These are phyloP conservation scores for cat (Felis catus) DNA, from an alignment of 2,113 vertebrate genomes.

Conservation along the genomic window DNA sequence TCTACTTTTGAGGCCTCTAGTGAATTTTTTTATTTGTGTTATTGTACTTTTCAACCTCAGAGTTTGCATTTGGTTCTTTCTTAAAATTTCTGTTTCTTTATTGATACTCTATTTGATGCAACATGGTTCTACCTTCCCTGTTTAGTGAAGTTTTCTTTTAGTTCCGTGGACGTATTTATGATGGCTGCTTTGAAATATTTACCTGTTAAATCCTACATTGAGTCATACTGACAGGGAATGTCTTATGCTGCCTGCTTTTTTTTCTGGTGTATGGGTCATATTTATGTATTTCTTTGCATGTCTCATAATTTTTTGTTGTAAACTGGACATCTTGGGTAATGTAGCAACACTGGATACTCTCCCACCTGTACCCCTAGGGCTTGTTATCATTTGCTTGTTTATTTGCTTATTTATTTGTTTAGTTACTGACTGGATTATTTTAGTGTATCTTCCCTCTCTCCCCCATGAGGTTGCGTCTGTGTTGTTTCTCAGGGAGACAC, in stretches of 20 bases:
- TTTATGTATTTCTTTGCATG: slow-evolving; percentile 7
- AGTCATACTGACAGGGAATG: background rate
- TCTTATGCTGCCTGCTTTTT: background rate
- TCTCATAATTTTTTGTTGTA: background rate
- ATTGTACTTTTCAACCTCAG: background rate
- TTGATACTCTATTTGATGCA: background rate
- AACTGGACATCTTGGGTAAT: background rate
- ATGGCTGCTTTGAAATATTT: background rate
- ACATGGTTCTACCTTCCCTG: background rate
- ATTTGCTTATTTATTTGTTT: background rate
- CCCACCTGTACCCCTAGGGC: background rate
- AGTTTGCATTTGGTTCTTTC: slow-evolving; percentile 6
- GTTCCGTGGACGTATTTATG: background rate
- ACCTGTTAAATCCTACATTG: background rate
- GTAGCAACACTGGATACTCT: background rate
- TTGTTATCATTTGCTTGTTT: background rate
- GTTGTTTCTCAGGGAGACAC: background rate
- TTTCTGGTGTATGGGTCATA: background rate
- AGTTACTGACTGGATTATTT: background rate
- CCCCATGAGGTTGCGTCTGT: background rate
- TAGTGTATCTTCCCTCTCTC: background rate
- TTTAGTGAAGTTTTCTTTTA: background rate
- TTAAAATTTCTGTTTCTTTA: background rate
- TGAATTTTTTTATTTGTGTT: background rate
- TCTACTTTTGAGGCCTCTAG: background rate